Evolutionary conservation across 2,797 vertebrate species (phyloP).

Genomic region (Onychomys arenicola): DNA sequence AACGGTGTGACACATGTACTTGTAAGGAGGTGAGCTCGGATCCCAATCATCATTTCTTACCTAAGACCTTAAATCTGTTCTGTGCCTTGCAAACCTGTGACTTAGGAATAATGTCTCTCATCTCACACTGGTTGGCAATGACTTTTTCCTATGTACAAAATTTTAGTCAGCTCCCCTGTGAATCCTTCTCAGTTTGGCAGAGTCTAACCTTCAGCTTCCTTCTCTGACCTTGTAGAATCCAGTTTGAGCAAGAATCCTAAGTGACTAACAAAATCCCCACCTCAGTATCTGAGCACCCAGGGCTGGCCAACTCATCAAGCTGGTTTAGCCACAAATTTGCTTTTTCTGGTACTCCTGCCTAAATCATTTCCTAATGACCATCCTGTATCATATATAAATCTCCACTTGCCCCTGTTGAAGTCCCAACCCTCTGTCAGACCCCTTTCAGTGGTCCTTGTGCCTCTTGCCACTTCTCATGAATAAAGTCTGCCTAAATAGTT

Average conservation of each 20-base stretch:
- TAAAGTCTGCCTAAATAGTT: background rate
- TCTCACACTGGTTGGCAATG: background rate
- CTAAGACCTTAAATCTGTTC: background rate
- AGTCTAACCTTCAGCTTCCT: background rate
- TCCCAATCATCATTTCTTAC: background rate
- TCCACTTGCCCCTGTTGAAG: background rate
- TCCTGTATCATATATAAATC: background rate
- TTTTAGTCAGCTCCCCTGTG: background rate
- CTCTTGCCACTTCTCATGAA: background rate
- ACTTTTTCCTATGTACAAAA: background rate
- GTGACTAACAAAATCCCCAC: background rate
- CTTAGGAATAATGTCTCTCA: background rate
- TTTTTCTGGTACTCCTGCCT: background rate
- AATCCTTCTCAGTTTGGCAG: background rate
- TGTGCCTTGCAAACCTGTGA: background rate
- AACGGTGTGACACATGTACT: background rate
- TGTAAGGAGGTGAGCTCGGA: background rate
- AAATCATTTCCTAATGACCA: background rate
- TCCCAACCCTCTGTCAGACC: background rate
- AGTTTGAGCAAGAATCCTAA: background rate
- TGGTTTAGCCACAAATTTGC: background rate
- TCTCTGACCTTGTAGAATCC: background rate
- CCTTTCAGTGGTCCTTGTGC: background rate
- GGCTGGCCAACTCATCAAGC: background rate
- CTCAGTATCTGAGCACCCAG: background rate